A percentile compares a stretch with the other conserved stretches of the same genome.
phyloP scores from a whole-genome alignment of 2,888 invertebrate species.

The Sinotaia quadrata region DNA sequence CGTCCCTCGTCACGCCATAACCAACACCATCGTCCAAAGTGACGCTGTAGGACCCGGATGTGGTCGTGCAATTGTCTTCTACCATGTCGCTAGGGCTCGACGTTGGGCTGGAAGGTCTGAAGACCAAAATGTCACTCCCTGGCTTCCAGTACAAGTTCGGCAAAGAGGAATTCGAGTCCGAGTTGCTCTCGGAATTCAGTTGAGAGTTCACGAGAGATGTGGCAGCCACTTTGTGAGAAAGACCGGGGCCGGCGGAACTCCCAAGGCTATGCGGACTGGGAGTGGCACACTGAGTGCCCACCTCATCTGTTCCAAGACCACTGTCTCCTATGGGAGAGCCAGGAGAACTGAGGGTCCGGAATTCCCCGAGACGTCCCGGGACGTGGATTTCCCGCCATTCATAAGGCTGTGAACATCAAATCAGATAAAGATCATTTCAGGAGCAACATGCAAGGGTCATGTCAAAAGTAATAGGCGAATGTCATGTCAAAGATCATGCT shows the following conservation, averaged over 20 bases:
- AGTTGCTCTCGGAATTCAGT: slow-evolving; percentile 25
- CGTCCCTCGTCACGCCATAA: background rate
- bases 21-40: slow-evolving; percentile 18
- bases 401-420: slow-evolving; percentile 24
- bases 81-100: slow-evolving; percentile 31
- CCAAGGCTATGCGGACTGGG: background rate
- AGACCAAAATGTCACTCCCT: slow-evolving; percentile 21
- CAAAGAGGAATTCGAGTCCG: slow-evolving; percentile 29
- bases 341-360: slow-evolving; percentile 36
- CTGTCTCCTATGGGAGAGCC: slow-evolving; percentile 36
- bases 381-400: slow-evolving; percentile 40
- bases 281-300: slow-evolving; percentile 1
- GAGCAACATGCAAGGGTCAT: background rate
- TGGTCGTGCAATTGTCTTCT: slow-evolving; percentile 37
- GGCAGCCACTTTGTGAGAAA: background rate
- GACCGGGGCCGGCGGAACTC: background rate
- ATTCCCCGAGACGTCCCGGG: slow-evolving; percentile 33
- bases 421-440: background rate
- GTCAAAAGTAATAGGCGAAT: background rate
- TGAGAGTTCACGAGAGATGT: slow-evolving; percentile 22
- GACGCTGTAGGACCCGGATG: slow-evolving; percentile 39
- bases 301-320: slow-evolving; percentile 36
- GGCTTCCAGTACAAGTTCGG: slow-evolving; percentile 30
- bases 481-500: too few relatives aligned
- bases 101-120: slow-evolving; percentile 31